Percentiles rank a stretch among this genome's conserved stretches.
These are phyloP conservation scores for Lasioglossum baleicum DNA, from an alignment of 1,140 invertebrate genomes.

Conservation along the genomic window DNA sequence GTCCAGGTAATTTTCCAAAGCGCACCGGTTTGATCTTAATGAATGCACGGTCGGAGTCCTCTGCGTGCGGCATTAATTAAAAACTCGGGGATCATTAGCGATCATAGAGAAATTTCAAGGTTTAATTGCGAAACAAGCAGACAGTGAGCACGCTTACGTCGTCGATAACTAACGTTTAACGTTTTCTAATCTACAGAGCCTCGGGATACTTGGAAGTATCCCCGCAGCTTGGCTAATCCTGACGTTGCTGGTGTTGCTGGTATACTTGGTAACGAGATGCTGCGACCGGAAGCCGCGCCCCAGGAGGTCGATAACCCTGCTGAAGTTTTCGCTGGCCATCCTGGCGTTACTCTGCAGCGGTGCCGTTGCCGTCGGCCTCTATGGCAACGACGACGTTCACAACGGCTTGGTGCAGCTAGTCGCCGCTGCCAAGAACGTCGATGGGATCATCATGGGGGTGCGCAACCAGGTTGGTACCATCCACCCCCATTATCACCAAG, in stretches of 20 bases:
- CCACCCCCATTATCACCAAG: too few species aligned
- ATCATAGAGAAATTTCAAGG: neutral
- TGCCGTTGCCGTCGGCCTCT: constrained; percentile 89
- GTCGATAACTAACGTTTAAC: constrained; percentile 28
- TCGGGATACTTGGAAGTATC: constrained; percentile 93
- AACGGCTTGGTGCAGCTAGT: constrained; percentile 91
- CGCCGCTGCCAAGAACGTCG: constrained; percentile 88
- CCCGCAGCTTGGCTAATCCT: constrained; percentile 94
- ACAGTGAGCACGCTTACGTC: neutral
- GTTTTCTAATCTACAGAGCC: constrained; percentile 82
- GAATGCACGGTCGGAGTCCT: neutral
- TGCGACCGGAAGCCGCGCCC: constrained; percentile 94
- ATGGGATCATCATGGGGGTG: constrained; percentile 86
- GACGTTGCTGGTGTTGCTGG: constrained; percentile 91
- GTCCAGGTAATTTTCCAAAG: neutral
- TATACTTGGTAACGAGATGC: constrained; percentile 95
- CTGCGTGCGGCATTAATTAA: constrained; percentile 15
- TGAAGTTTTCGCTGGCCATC: constrained; percentile 90
- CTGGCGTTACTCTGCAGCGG: constrained; percentile 91
- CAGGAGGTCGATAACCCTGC: constrained; percentile 89
- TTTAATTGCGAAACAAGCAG: too few species aligned
- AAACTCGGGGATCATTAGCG: constrained; percentile 14
- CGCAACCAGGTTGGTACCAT: constrained; percentile 85
- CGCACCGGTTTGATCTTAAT: constrained; percentile 12
- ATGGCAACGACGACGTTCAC: constrained; percentile 96